Evolutionary conservation across 1,140 invertebrate species (phyloP), one percentile per base, ranked within the genome.

Genomic region (Doryteuthis pealeii): DNA sequence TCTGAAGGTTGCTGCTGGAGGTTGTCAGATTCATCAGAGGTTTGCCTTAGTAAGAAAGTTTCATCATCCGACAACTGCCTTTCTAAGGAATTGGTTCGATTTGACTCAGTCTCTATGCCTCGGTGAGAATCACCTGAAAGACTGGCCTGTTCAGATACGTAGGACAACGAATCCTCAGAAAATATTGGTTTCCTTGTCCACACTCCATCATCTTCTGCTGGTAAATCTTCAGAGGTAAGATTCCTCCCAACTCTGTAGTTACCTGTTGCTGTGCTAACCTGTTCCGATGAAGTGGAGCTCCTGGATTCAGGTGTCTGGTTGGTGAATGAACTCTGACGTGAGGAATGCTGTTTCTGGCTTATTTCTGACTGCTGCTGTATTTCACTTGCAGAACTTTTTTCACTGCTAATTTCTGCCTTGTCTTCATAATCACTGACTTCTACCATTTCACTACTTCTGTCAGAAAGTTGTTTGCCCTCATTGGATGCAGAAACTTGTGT

Each of bases 31-130:
- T 62, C 54, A 4, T n/a, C 26, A 62, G 54, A 62, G 26, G 54
- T 62, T 62, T 62, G 54, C 26, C 54, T 62, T 62, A 62, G 54
- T 5, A 62, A 62, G 54, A 62, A 62, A 62, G 54, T 62, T 62
- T 62, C 54, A 62, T 62, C 54, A 22, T 62, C 54, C 22, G 54
- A 62, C 54, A 62, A 62, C 54, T 62, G 54, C 26, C 54, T 62
- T 62, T 62, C 54, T 62, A 62, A 62, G 54, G 54, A 62, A 62
- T 18, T 62, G 18, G 54, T 62, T 62, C 54, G 18, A 62, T 62
- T 62, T 18, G 54, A 62, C 54, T 62, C 54, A n/a, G 54, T 62
- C 18, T 62, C 54, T n/a, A 62, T 15, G 26, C 54, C 54, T 6
- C 54, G 54, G 18, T n/a, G 26, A 62, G 54, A 62, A n/a, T 62